phyloP scores from a whole-genome alignment of 2,113 vertebrate genomes.

The Panthera leo region DNA sequence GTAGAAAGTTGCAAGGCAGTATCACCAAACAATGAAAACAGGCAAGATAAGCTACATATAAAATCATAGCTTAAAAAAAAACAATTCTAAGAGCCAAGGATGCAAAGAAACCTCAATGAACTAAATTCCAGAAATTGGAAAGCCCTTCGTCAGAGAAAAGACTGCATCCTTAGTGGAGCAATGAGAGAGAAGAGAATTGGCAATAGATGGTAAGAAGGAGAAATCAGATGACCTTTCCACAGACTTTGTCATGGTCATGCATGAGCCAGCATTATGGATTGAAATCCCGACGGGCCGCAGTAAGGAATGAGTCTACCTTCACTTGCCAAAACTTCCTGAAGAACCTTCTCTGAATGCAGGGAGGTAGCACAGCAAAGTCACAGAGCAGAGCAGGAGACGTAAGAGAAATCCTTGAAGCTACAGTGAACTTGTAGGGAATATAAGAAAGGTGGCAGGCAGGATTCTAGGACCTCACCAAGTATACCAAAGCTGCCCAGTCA shows the following conservation, averaged over 20 bases:
- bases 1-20: not conserved
- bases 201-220: not conserved
- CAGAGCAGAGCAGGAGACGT: not conserved
- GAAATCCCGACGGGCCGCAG: not conserved
- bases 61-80: not conserved
- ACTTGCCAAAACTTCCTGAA: not conserved
- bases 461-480: not conserved
- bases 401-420: not conserved
- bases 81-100: not conserved
- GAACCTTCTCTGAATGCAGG: not conserved
- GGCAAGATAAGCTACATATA: not conserved
- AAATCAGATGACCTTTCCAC: not conserved
- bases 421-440: not conserved
- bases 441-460: accelerated
- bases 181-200: not conserved
- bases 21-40: not conserved
- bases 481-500: not conserved
- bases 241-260: not conserved
- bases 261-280: not conserved
- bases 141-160: not conserved
- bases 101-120: not conserved
- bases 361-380: too few species aligned
- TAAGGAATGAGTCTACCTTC: not conserved
- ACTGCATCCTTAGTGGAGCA: not conserved
- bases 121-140: not conserved